Evolutionary conservation across 2,888 invertebrate species (phyloP).

Genomic region (Heliconius sara): DNA sequence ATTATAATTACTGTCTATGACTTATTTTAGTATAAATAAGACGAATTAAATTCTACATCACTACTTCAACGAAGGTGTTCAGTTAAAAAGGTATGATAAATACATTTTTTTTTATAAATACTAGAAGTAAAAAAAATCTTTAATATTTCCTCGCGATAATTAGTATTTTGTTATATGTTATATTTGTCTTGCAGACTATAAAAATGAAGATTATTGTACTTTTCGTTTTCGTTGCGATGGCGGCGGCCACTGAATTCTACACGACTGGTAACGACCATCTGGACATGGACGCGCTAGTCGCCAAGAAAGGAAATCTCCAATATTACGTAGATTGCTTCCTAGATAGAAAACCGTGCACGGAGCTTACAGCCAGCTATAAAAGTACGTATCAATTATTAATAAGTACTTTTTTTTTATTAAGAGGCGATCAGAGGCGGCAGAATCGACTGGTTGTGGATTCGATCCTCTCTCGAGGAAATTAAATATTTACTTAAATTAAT

Average conservation of each 20-base stretch:
- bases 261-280: slow-evolving; percentile 65
- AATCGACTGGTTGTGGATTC: no score
- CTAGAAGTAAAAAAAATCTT: background rate
- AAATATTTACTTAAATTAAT: no score
- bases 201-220: slow-evolving; percentile 48
- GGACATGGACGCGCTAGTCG: slow-evolving; percentile 59
- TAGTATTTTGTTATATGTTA: background rate
- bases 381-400: slow-evolving; percentile 51
- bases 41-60: background rate
- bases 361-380: slow-evolving; percentile 57
- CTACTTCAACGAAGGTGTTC: background rate
- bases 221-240: slow-evolving; percentile 50
- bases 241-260: slow-evolving; percentile 51
- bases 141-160: background rate
- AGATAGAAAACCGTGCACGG: slow-evolving; percentile 55
- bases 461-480: no score
- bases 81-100: background rate
- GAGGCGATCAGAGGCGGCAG: no score
- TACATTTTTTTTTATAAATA: background rate
- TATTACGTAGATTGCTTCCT: slow-evolving; percentile 61
- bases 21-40: slow-evolving; percentile 5
- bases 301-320: slow-evolving; percentile 49
- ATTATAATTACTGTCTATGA: background rate
- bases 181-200: slow-evolving; percentile 8
- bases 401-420: background rate